Evolutionary conservation across 1,140 invertebrate genomes (phyloP), one percentile per base, ranked within the genome.

Genomic region (Drosophila lacertosa): DNA sequence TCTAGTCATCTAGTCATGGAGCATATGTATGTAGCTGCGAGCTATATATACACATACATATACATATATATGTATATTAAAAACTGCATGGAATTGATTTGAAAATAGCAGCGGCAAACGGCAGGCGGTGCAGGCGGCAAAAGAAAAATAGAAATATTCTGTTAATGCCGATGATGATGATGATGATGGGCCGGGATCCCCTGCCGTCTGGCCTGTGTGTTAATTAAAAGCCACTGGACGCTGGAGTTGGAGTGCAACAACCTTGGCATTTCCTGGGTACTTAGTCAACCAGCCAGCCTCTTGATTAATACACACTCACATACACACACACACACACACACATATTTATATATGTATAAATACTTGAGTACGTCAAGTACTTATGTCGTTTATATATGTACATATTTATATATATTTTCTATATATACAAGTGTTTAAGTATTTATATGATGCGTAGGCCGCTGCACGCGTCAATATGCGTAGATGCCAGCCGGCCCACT

Each of bases 211-310:
- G 57, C 33, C 77, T 70, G 73, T 75, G 82, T 86, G 82, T 86
- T 86, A 86, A 86, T 86, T 86, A 86, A 88, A 86, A 86, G 82
- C 81, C 81, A 86, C 81, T 84, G 80, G 80, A 86, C 76, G 76
- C 44, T 83, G 71, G 79, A 63, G 80, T 74, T 83, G 72, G 79
- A 83, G 81, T 80, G 80, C 81, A 86, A 86, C 77, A 86, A 86
- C 81, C 82, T 86, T 86, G 81, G 77, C 82, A 88, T 84, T 86
- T 86, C 81, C 82, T 86, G 81, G 77, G 74, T 81, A 86, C 82
- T 86, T 86, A 88, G 81, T 86, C 81, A 88, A 75, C 75, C 66
- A 75, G 53, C 26, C 64, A 63, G 76, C 37, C 81, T 67, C 82
- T 88, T 81, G 81, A 84, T 86, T 51, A 44, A 33, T 18, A 40